A percentile compares a stretch with the other conserved stretches of the same genome.
phyloP scores from a whole-genome alignment of 2,888 invertebrate genomes.

The Digitonthophagus gazella region DNA sequence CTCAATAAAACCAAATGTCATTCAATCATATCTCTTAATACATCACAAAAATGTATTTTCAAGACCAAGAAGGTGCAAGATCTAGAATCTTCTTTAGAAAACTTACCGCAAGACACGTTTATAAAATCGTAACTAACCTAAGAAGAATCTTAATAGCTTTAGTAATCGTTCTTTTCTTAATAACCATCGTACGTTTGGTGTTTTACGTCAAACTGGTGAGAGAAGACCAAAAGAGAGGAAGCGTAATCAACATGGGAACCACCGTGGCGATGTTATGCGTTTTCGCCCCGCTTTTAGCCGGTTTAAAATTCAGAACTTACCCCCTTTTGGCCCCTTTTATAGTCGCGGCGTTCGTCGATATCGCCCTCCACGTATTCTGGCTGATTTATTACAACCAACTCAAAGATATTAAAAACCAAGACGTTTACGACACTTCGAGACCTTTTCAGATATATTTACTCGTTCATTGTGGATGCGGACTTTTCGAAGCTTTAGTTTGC shows the following conservation, averaged over 20 bases:
- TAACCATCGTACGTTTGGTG: not conserved
- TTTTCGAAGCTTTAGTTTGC: constrained; percentile 4
- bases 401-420: not conserved
- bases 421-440: not conserved
- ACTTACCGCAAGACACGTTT: not conserved
- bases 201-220: not conserved
- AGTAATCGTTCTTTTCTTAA: not conserved
- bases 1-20: no score
- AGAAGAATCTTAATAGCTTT: not conserved
- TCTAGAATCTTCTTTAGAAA: not conserved
- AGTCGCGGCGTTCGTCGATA: not conserved
- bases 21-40: no score
- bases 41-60: no score
- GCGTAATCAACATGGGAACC: constrained; percentile 10
- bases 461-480: not conserved
- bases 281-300: not conserved
- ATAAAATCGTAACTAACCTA: not conserved
- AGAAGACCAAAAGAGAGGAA: not conserved
- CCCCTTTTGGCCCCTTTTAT: not conserved
- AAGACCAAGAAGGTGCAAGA: not conserved
- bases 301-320: not conserved
- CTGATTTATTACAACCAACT: not conserved
- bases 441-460: not conserved
- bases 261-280: not conserved
- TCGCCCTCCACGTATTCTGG: not conserved